Base-by-base conservation (phyloP, 1,140 invertebrate species). In the Ips typographus region DNA sequence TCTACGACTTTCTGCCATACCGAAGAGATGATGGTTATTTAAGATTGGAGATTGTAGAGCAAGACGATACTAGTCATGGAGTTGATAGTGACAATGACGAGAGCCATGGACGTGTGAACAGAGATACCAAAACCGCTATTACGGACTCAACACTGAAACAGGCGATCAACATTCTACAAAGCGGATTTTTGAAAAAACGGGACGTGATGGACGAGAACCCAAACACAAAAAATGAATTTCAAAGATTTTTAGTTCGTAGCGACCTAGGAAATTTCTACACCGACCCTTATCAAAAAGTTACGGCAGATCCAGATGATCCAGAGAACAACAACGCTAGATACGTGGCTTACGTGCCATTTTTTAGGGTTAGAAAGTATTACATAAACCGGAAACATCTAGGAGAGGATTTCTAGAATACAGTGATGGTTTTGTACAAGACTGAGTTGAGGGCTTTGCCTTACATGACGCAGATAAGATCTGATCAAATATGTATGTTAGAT, bases 281-380 rank as follows among this genome's bases (percentile, higher is more conserved):
- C 8, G 53, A 62, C 3, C 4, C 3, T 1, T 58, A 40, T n/a
- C 41, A 67, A n/a, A 49, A 8, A 1, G 4, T 58, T 39, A 58
- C 22, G 51, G 56, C 4, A 4, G 69, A 66, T 71, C 22, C 49
- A 22, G 69, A 71, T 47, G 58, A 61, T 66, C 56, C 57, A 4
- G 40, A 43, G 7, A 66, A 65, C 38, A 71, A 71, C 47, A 71
- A 71, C 39, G 57, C 37, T 62, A 65, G 40, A 57, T 52, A 65
- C 62, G 42, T 66, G 4, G 63, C 69, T 3, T 71, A 65, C 51
- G 69, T 71, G 22, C 69, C 69, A 2, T 71, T 71, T 61, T 70
- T 71, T 61, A 71, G 63, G 44, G 55, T 71, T 4, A 53, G 39
- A 51, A 71, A 71, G 49, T 71, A 65, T 49, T 71, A 60, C 51